A percentile compares a stretch with the other conserved stretches of the same genome.
Conservation (phyloP, 2,888 invertebrate genomes). For the Sisyra nigra region DNA sequence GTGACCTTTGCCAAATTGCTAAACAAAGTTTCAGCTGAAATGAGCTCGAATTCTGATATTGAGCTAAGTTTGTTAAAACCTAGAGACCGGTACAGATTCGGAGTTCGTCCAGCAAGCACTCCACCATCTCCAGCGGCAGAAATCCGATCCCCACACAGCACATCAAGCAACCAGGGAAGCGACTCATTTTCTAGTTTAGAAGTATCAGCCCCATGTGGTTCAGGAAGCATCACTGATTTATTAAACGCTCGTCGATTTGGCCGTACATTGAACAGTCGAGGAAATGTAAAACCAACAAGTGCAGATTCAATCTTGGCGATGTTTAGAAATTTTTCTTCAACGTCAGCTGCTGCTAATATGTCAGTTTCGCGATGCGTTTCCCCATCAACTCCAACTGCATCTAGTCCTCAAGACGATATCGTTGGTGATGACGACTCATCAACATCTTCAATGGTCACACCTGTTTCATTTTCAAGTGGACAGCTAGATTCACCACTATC, state of each 20-base stretch:
- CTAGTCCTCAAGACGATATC: conserved; percentile 57
- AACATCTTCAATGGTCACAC: conserved; percentile 45
- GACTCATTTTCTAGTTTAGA: conserved; percentile 62
- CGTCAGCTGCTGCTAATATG: conserved; percentile 38
- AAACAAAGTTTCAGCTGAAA: conserved; percentile 61
- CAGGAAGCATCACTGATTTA: conserved; percentile 32
- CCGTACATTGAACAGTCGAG: conserved; percentile 20
- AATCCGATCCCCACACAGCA: conserved; percentile 44
- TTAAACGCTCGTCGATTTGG: conserved; percentile 20
- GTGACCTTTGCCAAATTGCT: conserved; percentile 59
- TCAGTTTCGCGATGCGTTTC: conserved; percentile 46
- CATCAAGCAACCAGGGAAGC: conserved; percentile 60
- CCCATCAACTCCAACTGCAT: conserved; percentile 54
- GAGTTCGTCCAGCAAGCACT: conserved; percentile 29
- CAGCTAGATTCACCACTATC: conserved; percentile 45
- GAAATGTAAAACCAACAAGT: conserved; percentile 48
- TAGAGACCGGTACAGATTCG: conserved; percentile 23
- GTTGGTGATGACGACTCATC: conserved; percentile 53
- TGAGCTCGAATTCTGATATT: conserved; percentile 58
- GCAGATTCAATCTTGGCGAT: conserved; percentile 67
- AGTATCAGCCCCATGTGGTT: conserved; percentile 42
- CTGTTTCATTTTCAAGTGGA: conserved; percentile 40
- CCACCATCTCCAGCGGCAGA: conserved; percentile 53
- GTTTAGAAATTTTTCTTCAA: conserved; percentile 56
- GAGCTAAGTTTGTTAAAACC: conserved; percentile 29